Conservation (phyloP, 2,888 invertebrate species). For the Phyto melanocephala region DNA sequence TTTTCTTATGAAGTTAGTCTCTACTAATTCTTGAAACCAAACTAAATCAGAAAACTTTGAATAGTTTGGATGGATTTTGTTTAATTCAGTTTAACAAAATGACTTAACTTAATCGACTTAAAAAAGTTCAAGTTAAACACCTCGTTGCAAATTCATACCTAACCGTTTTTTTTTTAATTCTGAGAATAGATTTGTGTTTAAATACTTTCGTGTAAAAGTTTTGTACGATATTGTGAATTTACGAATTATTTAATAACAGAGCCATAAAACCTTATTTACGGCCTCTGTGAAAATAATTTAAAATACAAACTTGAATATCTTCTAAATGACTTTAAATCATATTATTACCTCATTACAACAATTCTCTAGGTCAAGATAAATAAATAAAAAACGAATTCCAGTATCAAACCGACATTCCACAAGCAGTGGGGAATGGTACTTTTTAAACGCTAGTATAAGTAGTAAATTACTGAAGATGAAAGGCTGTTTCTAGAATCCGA, state of each 20-base stretch:
- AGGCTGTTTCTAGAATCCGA: too few relatives aligned
- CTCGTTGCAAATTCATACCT: too few relatives aligned
- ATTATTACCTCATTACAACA: not conserved
- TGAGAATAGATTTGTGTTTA: not conserved
- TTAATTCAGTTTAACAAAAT: too few relatives aligned
- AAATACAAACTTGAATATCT: not conserved
- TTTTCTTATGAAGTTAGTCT: too few relatives aligned
- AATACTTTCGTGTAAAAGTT: not conserved
- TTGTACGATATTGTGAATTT: too few relatives aligned
- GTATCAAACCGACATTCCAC: not conserved
- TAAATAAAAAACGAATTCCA: not conserved
- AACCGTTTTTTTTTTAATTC: not conserved
- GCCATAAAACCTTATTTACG: not conserved
- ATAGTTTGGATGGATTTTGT: too few relatives aligned
- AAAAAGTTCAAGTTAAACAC: too few relatives aligned
- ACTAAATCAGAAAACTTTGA: too few relatives aligned
- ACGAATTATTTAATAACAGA: not conserved
- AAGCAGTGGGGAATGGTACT: not conserved
- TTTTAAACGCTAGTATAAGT: not conserved
- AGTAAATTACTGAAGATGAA: too few relatives aligned
- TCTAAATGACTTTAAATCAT: conserved; percentile 11
- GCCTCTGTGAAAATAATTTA: not conserved
- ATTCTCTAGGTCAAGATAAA: conserved; percentile 20
- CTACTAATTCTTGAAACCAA: too few relatives aligned
- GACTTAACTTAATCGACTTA: too few relatives aligned